These are phyloP conservation scores for Anniella stebbinsi DNA, from an alignment of 2,797 vertebrate species.

Conservation along the genomic window DNA sequence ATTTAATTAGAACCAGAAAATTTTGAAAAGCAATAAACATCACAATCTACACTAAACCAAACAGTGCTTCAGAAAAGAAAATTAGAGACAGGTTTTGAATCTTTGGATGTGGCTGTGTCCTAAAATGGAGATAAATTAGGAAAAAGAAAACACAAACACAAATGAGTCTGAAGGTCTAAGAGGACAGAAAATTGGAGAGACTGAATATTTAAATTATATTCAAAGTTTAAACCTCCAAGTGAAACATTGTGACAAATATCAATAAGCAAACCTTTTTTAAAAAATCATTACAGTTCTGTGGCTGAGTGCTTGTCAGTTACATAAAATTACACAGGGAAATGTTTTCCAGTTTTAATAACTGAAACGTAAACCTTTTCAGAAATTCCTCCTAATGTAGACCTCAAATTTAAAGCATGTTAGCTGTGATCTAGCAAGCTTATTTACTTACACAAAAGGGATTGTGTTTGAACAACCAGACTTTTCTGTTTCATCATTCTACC, in stretches of 20 bases:
- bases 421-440: conserved; percentile 1
- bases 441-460: background rate
- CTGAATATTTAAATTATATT: background rate
- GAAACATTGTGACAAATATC: conserved; percentile 7
- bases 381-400: background rate
- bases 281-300: background rate
- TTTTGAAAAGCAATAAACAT: conserved; percentile 21
- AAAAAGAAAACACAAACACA: background rate
- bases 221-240: background rate
- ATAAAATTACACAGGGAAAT: background rate
- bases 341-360: background rate
- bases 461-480: background rate
- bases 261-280: background rate
- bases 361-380: background rate
- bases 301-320: background rate
- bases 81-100: conserved; percentile 1
- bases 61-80: background rate
- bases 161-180: background rate
- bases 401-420: background rate
- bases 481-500: background rate
- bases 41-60: conserved; percentile 20
- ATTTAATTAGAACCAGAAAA: conserved; percentile 19
- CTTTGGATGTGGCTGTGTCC: background rate
- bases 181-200: background rate
- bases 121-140: conserved; percentile 3